Evolutionary conservation across 2,113 vertebrate species (phyloP).

Genomic region (Chroicocephalus ridibundus): DNA sequence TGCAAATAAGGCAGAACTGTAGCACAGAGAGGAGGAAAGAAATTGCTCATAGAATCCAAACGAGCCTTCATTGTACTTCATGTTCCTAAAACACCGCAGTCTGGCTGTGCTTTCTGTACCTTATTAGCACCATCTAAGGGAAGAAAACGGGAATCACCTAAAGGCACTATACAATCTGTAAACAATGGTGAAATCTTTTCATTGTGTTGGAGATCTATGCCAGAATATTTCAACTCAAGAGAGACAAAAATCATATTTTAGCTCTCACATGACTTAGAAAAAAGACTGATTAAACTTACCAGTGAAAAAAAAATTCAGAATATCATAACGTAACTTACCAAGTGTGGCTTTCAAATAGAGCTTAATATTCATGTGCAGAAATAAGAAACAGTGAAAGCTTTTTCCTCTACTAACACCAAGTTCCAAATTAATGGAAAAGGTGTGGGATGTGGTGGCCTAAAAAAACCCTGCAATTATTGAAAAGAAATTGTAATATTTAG

Average conservation of each 20-base stretch:
- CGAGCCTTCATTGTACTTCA: neutral
- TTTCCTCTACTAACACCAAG: neutral
- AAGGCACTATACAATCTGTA: neutral
- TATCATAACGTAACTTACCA: neutral
- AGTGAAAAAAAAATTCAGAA: neutral
- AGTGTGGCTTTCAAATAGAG: neutral
- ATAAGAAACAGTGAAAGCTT: neutral
- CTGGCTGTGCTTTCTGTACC: slow-evolving; percentile 40
- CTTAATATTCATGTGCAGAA: neutral
- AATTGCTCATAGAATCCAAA: neutral
- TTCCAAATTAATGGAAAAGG: neutral
- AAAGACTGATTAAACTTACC: neutral
- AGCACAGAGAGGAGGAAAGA: neutral
- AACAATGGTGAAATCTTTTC: neutral
- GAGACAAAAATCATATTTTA: neutral
- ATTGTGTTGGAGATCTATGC: neutral
- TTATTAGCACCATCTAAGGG: slow-evolving; percentile 73
- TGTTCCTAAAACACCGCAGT: neutral
- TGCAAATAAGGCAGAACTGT: slow-evolving; percentile 11
- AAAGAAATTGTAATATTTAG: neutral
- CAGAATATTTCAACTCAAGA: neutral
- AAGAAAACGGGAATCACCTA: slow-evolving; percentile 33
- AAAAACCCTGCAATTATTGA: neutral
- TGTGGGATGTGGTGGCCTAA: neutral
- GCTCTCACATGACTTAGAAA: neutral